Evolutionary conservation across 1,140 invertebrate genomes (phyloP).

Genomic region (Macrocentrus cingulum): DNA sequence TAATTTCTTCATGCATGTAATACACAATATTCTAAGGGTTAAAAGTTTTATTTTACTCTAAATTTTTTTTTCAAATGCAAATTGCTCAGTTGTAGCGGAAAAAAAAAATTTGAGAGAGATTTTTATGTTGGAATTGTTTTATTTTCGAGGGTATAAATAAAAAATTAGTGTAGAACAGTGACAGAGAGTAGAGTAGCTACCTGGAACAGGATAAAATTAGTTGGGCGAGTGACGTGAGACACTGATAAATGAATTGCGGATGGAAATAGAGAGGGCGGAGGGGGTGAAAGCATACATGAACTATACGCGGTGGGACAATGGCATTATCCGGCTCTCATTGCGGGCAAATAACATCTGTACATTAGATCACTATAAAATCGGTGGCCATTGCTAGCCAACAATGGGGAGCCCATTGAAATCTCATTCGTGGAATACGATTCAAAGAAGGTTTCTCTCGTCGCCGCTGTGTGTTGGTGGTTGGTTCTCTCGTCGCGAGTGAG

Average conservation of each 20-base stretch:
- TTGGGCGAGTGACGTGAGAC: not conserved
- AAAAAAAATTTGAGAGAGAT: too few species aligned
- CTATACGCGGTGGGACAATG: slow-evolving; percentile 45
- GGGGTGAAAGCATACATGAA: too few species aligned
- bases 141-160: too few species aligned
- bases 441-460: slow-evolving; percentile 47
- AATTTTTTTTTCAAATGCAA: too few species aligned
- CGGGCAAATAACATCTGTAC: slow-evolving; percentile 58
- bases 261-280: not conserved
- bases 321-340: slow-evolving; percentile 55
- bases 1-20: too few species aligned
- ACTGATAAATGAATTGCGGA: not conserved
- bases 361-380: slow-evolving; percentile 56
- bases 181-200: too few species aligned
- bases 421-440: slow-evolving; percentile 49
- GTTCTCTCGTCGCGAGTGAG: not conserved
- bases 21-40: too few species aligned
- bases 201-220: too few species aligned
- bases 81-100: too few species aligned
- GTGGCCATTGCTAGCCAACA: slow-evolving; percentile 50
- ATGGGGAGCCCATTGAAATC: slow-evolving; percentile 51
- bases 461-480: slow-evolving; percentile 6
- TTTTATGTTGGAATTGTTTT: too few species aligned
- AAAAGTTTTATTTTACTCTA: too few species aligned
- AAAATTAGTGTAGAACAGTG: too few species aligned